These are phyloP conservation scores for Drosophila eohydei DNA, from an alignment of 2,888 invertebrate species.

Conservation along the genomic window DNA sequence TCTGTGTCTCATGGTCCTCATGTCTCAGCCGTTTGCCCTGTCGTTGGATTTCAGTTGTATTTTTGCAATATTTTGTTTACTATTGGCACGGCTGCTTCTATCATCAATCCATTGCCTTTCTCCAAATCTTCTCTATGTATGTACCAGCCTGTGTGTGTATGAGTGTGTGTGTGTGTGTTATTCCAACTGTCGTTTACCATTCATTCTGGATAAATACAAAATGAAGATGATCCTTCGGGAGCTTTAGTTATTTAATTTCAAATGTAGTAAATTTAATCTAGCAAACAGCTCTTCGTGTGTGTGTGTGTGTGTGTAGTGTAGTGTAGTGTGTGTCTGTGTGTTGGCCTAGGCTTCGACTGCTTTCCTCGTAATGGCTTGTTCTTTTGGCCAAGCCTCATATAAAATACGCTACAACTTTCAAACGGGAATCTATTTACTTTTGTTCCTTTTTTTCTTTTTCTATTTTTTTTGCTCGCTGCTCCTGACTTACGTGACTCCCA, in stretches of 20 bases:
- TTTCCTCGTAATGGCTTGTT: slow-evolving; percentile 12
- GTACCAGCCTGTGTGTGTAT: background rate
- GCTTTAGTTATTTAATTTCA: slow-evolving; percentile 81
- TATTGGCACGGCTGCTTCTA: slow-evolving; percentile 56
- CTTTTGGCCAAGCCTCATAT: slow-evolving; percentile 42
- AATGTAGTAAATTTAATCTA: slow-evolving; percentile 81
- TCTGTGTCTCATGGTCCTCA: slow-evolving; percentile 1
- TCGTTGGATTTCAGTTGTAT: slow-evolving; percentile 65
- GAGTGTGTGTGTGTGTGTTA: slow-evolving; percentile 50
- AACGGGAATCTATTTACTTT: slow-evolving; percentile 56
- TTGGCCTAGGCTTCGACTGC: slow-evolving; percentile 30
- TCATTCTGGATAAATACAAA: slow-evolving; percentile 81
- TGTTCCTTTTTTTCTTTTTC: slow-evolving; percentile 22
- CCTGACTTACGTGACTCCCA: slow-evolving; percentile 21
- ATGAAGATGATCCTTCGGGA: slow-evolving; percentile 81
- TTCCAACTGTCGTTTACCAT: slow-evolving; percentile 79
- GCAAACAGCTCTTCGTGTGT: slow-evolving; percentile 58
- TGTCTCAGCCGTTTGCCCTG: slow-evolving; percentile 36
- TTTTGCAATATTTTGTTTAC: slow-evolving; percentile 73
- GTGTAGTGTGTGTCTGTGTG: slow-evolving; percentile 16
- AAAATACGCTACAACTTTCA: slow-evolving; percentile 61
- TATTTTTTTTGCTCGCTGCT: slow-evolving; percentile 36
- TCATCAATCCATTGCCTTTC: slow-evolving; percentile 63
- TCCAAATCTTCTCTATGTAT: slow-evolving; percentile 16
- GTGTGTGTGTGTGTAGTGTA: background rate